phyloP scores from a whole-genome alignment of 1,140 invertebrate genomes.

The Platorchestia sp. region DNA sequence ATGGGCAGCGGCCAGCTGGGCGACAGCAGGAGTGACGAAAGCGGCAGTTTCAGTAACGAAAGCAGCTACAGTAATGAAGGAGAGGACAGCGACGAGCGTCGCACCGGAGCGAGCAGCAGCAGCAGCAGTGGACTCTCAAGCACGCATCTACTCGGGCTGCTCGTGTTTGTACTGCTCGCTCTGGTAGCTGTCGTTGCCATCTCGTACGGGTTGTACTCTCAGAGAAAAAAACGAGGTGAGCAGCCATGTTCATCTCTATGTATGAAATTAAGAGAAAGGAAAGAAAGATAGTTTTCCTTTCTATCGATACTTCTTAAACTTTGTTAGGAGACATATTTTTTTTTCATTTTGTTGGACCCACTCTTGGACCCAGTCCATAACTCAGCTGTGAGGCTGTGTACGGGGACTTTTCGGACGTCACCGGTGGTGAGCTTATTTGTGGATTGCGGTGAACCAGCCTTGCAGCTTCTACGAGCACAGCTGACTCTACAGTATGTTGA shows the following conservation, averaged over 20 bases:
- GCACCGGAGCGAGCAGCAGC: neutral
- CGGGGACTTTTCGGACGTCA: no score
- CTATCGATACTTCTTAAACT: no score
- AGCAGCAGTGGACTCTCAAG: neutral
- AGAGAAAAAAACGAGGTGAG: neutral
- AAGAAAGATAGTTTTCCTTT: no score
- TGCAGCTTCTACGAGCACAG: no score
- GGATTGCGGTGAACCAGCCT: no score
- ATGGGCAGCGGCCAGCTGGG: neutral
- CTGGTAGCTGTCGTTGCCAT: neutral
- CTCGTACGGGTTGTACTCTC: neutral
- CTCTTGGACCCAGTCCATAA: no score
- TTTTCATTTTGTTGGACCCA: no score
- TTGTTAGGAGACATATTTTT: no score
- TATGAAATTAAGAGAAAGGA: neutral
- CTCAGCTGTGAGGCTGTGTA: no score
- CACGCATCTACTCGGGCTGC: neutral
- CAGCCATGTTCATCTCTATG: neutral
- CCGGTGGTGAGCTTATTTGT: no score
- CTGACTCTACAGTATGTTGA: no score
- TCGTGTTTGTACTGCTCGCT: conserved; percentile 9
- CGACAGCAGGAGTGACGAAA: neutral
- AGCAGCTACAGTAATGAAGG: neutral
- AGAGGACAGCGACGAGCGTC: neutral
- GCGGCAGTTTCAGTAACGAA: neutral